These are phyloP conservation scores for Corythornis vintsioides DNA, from an alignment of 2,113 vertebrate genomes.

Conservation along the genomic window DNA sequence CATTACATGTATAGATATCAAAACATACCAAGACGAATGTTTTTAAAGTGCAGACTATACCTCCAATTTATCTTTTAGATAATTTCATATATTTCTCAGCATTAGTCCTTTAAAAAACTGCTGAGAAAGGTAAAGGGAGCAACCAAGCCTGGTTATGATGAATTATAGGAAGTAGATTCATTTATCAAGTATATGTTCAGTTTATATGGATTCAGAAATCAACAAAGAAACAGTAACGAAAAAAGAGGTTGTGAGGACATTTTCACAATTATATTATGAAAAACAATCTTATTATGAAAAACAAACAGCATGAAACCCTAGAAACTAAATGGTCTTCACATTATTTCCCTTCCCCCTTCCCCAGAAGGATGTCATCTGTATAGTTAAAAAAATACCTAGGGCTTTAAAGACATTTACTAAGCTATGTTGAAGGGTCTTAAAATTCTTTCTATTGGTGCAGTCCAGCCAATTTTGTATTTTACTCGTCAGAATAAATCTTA, in stretches of 20 bases:
- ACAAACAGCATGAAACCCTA: background rate
- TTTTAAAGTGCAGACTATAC: background rate
- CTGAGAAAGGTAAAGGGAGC: background rate
- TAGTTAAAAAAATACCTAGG: background rate
- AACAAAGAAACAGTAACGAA: background rate
- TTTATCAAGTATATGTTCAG: background rate
- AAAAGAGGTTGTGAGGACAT: background rate
- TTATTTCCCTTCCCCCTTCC: background rate
- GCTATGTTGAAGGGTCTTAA: background rate
- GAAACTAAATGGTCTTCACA: background rate
- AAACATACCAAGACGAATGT: background rate
- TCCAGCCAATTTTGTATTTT: background rate
- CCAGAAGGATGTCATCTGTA: background rate
- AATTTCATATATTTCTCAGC: background rate
- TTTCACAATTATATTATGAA: background rate
- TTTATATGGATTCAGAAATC: background rate
- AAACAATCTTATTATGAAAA: background rate
- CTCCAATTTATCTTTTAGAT: background rate
- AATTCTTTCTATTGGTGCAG: background rate
- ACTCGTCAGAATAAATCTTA: conserved; percentile 5
- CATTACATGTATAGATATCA: background rate
- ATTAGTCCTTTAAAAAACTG: background rate
- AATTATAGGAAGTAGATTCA: background rate
- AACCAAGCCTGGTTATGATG: background rate
- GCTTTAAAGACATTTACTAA: background rate